Percentiles rank a stretch among this genome's conserved stretches.
phyloP scores from a whole-genome alignment of 2,888 invertebrate genomes.

The Digitonthophagus gazella region DNA sequence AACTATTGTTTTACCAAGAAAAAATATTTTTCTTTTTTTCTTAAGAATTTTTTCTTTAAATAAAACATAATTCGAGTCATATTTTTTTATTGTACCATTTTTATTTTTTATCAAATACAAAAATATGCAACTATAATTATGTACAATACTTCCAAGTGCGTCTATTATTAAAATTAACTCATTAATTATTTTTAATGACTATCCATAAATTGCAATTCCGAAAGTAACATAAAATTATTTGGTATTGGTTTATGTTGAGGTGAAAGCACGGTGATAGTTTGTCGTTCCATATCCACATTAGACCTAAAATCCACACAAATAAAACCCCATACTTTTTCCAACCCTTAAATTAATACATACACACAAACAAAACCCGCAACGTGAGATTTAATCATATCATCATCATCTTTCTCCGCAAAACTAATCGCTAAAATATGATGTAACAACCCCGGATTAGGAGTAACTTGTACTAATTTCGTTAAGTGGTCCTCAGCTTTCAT shows the following conservation, averaged over 20 bases:
- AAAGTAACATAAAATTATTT: slow-evolving; percentile 79
- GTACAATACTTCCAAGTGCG: neutral
- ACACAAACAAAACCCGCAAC: slow-evolving; percentile 89
- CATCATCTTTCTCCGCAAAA: slow-evolving; percentile 78
- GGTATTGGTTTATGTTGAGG: slow-evolving; percentile 94
- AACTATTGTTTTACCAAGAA: no score
- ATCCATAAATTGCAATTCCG: slow-evolving; percentile 95
- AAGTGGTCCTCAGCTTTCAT: slow-evolving; percentile 91
- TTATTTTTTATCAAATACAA: neutral
- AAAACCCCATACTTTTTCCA: slow-evolving; percentile 13
- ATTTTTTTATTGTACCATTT: no score
- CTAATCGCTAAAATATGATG: slow-evolving; percentile 90
- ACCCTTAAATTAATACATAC: slow-evolving; percentile 58
- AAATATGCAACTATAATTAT: neutral
- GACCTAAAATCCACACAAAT: slow-evolving; percentile 59
- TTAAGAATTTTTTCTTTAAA: no score
- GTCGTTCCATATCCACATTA: slow-evolving; percentile 84
- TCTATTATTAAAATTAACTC: no score
- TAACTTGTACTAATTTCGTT: slow-evolving; percentile 81
- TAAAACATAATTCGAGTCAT: no score
- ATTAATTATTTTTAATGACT: slow-evolving; percentile 64
- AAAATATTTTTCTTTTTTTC: no score
- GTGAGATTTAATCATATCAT: slow-evolving; percentile 84
- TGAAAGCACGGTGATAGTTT: slow-evolving; percentile 84
- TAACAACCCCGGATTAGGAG: slow-evolving; percentile 71